Evolutionary conservation across 2,113 vertebrate genomes (phyloP), one percentile per base, ranked within the genome.

Genomic region (Aramus guarauna): DNA sequence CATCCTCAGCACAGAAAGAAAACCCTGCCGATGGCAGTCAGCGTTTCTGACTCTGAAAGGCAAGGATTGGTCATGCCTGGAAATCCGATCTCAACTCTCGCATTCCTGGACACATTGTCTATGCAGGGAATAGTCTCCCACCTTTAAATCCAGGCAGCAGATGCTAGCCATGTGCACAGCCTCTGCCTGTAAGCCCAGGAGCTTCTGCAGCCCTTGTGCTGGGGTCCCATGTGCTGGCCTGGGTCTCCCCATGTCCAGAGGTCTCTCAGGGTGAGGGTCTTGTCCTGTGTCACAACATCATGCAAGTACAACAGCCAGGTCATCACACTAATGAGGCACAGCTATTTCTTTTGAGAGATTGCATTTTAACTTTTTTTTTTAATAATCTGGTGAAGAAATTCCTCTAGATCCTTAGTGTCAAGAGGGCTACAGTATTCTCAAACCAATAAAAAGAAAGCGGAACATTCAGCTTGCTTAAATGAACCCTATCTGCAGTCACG

Each of bases 71-170:
- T 91, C 11, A 32, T 88, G 74, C 87, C 93, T 97, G 93, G 96
- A 96, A 97, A 97, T 87, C 88, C 2, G 55, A 97, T 87, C 92
- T 58, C 21, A 2, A 81, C 93, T 95, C 79, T 84, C 56, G 43
- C 85, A 90, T 96, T 92, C 94, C 89, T 96, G 92, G 88, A 87
- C 92, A 90, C 48, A 15, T 76, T 91, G 92, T 78, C 93, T 96
- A 17, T 82, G 79, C 58, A 85, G 48, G 66, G 85, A 94, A n/a
- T n/a, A 88, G 62, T 90, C 86, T 96, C 48, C 89, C 83, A 94
- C 95, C 95, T 97, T 95, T 94, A 82, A 96, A 94, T 89, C 53
- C 92, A 94, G 92, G 90, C 87, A 92, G 87, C 90, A 93, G 81
- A 91, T 69, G 85, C 88, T 89, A 58, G 41, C 86, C 86, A 72